Conservation (phyloP, 2,797 vertebrate species). For the Pangasius djambal region DNA sequence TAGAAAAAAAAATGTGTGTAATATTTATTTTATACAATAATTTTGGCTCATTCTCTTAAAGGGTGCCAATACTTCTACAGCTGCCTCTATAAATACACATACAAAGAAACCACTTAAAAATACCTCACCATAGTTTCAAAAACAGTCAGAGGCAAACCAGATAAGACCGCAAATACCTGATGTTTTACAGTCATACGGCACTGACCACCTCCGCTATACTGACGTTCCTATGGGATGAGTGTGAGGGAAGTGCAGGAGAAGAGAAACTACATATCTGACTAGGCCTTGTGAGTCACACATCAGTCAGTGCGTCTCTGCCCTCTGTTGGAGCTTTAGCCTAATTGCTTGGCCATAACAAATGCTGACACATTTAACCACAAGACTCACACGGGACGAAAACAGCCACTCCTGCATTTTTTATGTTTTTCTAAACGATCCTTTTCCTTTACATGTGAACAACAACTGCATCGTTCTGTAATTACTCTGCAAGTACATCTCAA, state of each 20-base stretch:
- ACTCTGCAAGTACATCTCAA: background rate
- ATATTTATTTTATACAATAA: background rate
- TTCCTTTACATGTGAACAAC: background rate
- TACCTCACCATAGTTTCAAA: background rate
- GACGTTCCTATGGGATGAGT: constrained; percentile 21
- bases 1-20: background rate
- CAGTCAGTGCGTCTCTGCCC: constrained; percentile 17
- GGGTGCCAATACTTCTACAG: background rate
- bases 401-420: background rate
- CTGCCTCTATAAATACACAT: background rate
- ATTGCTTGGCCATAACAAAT: constrained; percentile 9
- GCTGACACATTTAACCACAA: background rate
- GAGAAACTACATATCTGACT: background rate
- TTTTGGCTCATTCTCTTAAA: background rate
- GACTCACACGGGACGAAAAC: background rate
- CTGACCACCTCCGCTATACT: background rate
- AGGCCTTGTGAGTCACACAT: background rate
- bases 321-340: constrained; percentile 20
- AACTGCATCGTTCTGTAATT: constrained; percentile 8
- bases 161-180: background rate
- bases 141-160: background rate
- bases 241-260: background rate
- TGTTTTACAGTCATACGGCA: background rate
- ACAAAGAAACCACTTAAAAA: background rate
- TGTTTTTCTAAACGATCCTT: background rate